These are phyloP conservation scores for Varroa destructor DNA, from an alignment of 1,140 invertebrate species.

Conservation along the genomic window DNA sequence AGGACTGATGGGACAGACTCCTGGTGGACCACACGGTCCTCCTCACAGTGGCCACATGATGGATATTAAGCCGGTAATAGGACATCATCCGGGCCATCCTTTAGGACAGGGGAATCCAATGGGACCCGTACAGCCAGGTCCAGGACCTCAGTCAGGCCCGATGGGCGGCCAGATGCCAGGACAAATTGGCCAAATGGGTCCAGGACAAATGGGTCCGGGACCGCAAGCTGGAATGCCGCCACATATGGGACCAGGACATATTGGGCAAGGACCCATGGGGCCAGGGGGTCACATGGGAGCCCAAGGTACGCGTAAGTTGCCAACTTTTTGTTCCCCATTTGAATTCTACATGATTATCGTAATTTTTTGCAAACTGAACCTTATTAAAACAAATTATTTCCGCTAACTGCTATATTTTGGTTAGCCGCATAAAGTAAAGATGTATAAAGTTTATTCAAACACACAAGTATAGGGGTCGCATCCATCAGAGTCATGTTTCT, in stretches of 20 bases:
- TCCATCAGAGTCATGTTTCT: no score
- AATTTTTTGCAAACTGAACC: no score
- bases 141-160: neutral
- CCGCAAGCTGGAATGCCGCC: conserved; percentile 10
- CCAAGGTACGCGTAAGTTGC: conserved; percentile 8
- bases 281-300: conserved; percentile 7
- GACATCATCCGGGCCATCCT: neutral
- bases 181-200: neutral
- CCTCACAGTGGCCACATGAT: conserved; percentile 14
- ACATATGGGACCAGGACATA: conserved; percentile 6
- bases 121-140: conserved; percentile 28
- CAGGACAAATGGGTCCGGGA: conserved; percentile 9
- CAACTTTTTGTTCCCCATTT: no score
- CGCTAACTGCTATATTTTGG: no score
- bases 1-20: conserved; percentile 10
- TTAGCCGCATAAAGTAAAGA: no score
- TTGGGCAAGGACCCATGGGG: conserved; percentile 6
- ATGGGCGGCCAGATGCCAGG: conserved; percentile 13
- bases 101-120: conserved; percentile 33
- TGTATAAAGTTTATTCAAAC: no score
- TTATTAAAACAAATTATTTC: no score
- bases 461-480: no score
- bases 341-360: no score
- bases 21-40: neutral
- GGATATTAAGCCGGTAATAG: conserved; percentile 8